Base-by-base conservation (phyloP, 1,140 invertebrate genomes). In the Drosophila prosaltans region DNA sequence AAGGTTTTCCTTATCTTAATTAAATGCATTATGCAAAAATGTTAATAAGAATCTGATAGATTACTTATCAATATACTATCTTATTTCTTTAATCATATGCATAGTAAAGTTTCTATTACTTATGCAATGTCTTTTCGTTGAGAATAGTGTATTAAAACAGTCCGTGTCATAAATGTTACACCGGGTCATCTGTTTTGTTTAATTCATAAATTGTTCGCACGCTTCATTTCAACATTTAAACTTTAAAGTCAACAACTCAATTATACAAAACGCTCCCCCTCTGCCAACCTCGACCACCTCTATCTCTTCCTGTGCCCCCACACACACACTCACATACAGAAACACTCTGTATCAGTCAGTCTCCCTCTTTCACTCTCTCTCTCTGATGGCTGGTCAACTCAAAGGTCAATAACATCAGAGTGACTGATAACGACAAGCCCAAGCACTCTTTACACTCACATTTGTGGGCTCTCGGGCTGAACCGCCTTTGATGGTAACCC, bases 331-430 rank as follows among this genome's bases (percentile, higher is more conserved):
- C 28, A 30, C 28, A 30, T 4, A 4, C 32, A 36, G 4, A 16
- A 16, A 36, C 45, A 24, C 45, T 24, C 7, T 48, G 45, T 48
- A 48, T 48, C 45, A 48, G 16, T 51, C 28, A 6, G 16, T 16
- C 61, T 24, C 28, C 16, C 32, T 24, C 36, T 10, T 9, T 40
- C 58, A 2, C 9, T 21, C 16, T 41, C 32, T 36, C 32, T 36
- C 32, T 36, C 32, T 54, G 11, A 8, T 54, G 41, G 28, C 11
- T 40, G 26, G 26, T 57, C 28, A 28, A 30, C 9, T 16, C 40
- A 59, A 60, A 68, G 82, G 69, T 86, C 82, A 86, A 82, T 81
- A 86, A 70, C 82, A 65, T 65, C 16, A 5, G 6, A 16, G 36
- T 69, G 61, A 41, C 72, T 69, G 74, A 78, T 64, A 69, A 68